Evolutionary conservation across 2,113 vertebrate species (phyloP).

Genomic region (Hippoglossus stenolepis): DNA sequence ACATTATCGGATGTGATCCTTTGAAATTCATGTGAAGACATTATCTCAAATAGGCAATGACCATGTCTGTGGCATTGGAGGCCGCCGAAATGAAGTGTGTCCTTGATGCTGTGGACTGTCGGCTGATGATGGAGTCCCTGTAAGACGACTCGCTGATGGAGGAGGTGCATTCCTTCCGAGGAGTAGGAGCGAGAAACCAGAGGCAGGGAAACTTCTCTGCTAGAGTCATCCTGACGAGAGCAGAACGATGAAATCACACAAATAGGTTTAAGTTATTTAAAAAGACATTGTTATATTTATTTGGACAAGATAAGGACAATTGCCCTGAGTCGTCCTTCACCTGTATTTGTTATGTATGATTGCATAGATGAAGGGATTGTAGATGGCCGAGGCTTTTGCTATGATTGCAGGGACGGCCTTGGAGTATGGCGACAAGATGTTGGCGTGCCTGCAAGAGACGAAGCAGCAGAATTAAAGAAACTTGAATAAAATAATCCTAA

Average conservation of each 20-base stretch:
- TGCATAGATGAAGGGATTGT: constrained; percentile 96
- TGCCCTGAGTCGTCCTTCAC: constrained; percentile 63
- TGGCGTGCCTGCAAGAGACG: constrained; percentile 82
- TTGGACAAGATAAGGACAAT: neutral
- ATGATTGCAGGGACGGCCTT: constrained; percentile 93
- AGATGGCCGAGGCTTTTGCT: constrained; percentile 94
- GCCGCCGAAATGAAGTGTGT: constrained; percentile 61
- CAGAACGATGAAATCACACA: neutral
- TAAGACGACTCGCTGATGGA: constrained; percentile 85
- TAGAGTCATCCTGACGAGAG: constrained; percentile 85
- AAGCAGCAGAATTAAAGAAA: constrained; percentile 3
- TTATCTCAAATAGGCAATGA: constrained; percentile 13
- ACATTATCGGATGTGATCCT: neutral
- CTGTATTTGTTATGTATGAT: constrained; percentile 95
- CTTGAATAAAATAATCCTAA: neutral
- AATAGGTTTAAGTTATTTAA: too few relatives aligned
- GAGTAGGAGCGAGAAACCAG: constrained; percentile 81
- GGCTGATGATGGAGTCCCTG: constrained; percentile 75
- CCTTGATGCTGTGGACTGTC: constrained; percentile 74
- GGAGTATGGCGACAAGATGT: constrained; percentile 88
- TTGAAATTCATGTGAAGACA: too few relatives aligned
- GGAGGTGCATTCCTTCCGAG: constrained; percentile 76
- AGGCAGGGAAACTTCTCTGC: constrained; percentile 89
- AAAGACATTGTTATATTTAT: too few relatives aligned
- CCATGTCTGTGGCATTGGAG: constrained; percentile 51